Evolutionary conservation across 1,140 invertebrate species (phyloP).

Genomic region (Neotoxoptera formosana): DNA sequence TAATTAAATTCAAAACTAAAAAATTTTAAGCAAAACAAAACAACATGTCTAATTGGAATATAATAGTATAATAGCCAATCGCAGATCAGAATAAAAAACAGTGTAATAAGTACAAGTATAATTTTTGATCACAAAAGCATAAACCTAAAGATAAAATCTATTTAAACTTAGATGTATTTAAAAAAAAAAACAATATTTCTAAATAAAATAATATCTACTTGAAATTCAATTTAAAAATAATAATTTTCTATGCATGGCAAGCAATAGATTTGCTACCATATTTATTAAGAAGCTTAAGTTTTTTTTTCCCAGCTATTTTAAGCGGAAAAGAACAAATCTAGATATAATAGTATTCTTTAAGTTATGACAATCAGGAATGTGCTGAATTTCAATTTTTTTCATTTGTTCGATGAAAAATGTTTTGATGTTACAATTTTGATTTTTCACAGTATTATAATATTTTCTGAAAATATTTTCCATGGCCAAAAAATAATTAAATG

Average conservation of each 20-base stretch:
- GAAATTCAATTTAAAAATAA: too few relatives aligned
- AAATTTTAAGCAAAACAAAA: too few relatives aligned
- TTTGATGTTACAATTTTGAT: constrained; percentile 10
- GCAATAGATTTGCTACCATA: constrained; percentile 11
- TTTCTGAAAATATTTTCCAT: constrained; percentile 17
- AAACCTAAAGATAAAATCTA: too few relatives aligned
- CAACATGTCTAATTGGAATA: too few relatives aligned
- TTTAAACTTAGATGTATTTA: too few relatives aligned
- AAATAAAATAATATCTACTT: too few relatives aligned
- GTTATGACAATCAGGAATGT: constrained; percentile 38
- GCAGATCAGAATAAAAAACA: too few relatives aligned
- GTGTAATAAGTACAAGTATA: too few relatives aligned
- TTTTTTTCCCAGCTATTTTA: constrained; percentile 11
- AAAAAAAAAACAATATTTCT: too few relatives aligned
- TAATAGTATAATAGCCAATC: too few relatives aligned
- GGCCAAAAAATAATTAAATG: constrained; percentile 14
- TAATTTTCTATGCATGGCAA: neutral
- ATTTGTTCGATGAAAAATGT: constrained; percentile 5
- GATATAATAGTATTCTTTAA: neutral
- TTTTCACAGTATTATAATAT: neutral
- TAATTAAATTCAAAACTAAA: too few relatives aligned
- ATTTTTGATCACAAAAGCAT: too few relatives aligned
- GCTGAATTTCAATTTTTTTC: neutral
- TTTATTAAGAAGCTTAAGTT: neutral
- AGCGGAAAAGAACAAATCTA: neutral